Conservation (phyloP, 2,113 vertebrate species). For the Acanthochromis polyacanthus region DNA sequence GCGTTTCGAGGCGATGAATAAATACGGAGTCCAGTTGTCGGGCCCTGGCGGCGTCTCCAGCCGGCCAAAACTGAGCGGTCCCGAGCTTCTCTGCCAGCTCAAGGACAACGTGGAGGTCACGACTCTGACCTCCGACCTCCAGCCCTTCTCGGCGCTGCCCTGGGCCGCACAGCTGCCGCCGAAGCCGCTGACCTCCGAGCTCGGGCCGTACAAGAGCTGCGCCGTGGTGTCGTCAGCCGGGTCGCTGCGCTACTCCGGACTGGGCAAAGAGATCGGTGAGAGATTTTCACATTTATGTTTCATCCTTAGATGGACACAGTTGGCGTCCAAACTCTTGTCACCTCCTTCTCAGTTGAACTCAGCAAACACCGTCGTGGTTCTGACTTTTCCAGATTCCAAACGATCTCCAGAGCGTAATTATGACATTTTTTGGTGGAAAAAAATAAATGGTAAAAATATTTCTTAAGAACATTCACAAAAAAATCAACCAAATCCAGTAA, state of each 20-base stretch:
- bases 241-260: slow-evolving; percentile 74
- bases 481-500: too few species aligned
- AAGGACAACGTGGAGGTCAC: slow-evolving; percentile 71
- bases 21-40: slow-evolving; percentile 79
- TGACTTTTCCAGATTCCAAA: too few species aligned
- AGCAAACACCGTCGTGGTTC: too few species aligned
- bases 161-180: slow-evolving; percentile 80
- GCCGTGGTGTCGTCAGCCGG: slow-evolving; percentile 79
- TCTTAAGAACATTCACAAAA: too few species aligned
- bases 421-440: too few species aligned
- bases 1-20: slow-evolving; percentile 83
- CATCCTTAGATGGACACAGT: too few species aligned
- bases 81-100: slow-evolving; percentile 82
- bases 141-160: slow-evolving; percentile 77
- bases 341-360: too few species aligned
- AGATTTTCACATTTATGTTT: too few species aligned
- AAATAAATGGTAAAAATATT: too few species aligned
- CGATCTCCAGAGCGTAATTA: too few species aligned
- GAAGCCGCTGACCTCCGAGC: slow-evolving; percentile 68
- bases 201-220: slow-evolving; percentile 80
- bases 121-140: slow-evolving; percentile 80
- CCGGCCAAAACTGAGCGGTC: slow-evolving; percentile 68
- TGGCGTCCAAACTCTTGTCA: too few species aligned
- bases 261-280: slow-evolving; percentile 82
- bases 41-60: slow-evolving; percentile 39